phyloP scores from a whole-genome alignment of 2,888 invertebrate species.

The Trichopria drosophilae region DNA sequence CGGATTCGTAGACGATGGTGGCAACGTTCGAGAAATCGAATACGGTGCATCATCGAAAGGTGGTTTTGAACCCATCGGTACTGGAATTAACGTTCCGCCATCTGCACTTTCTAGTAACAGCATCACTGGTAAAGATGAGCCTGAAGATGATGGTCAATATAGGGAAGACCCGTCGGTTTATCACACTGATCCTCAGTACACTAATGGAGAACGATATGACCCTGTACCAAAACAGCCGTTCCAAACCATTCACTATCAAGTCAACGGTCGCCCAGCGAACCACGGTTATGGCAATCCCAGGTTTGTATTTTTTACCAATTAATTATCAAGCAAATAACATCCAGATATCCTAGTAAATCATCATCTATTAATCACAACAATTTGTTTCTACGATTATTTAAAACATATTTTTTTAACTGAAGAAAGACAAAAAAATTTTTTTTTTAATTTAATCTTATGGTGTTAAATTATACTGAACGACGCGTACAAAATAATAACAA shows the following conservation, averaged over 20 bases:
- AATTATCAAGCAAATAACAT: background rate
- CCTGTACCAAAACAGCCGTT: conserved; percentile 50
- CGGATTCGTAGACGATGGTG: conserved; percentile 82
- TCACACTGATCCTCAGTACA: conserved; percentile 71
- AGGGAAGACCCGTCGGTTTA: conserved; percentile 81
- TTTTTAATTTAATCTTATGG: no score
- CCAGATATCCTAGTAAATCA: background rate
- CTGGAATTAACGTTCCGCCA: conserved; percentile 79
- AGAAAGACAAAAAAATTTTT: no score
- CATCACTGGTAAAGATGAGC: conserved; percentile 60
- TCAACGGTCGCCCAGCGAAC: conserved; percentile 39
- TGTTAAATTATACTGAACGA: background rate
- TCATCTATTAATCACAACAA: background rate
- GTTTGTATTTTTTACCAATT: background rate
- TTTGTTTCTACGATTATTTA: no score
- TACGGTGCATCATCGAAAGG: conserved; percentile 77
- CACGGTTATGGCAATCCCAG: conserved; percentile 31
- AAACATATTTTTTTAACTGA: no score
- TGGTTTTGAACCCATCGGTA: conserved; percentile 80
- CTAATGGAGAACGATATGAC: conserved; percentile 54
- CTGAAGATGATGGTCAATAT: conserved; percentile 83
- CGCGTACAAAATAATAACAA: background rate
- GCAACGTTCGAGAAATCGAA: conserved; percentile 76
- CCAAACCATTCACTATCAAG: conserved; percentile 42
- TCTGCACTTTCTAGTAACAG: conserved; percentile 66